Evolutionary conservation across 2,797 vertebrate genomes (phyloP), one percentile per base, ranked within the genome.

Genomic region (Leuciscus waleckii): DNA sequence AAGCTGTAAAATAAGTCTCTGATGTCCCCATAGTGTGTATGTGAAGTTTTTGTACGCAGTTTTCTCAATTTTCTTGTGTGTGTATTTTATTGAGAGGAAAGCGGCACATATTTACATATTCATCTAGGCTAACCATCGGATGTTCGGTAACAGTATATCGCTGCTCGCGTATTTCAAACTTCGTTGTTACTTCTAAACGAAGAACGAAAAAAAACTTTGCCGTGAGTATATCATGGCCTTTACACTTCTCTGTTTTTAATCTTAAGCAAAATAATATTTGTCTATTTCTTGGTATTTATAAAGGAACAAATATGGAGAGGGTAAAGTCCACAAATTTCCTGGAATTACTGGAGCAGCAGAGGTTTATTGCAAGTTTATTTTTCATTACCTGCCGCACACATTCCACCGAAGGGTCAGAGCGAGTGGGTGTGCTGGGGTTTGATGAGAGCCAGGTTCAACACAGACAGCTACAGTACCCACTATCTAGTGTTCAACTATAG

Each of bases 301-400:
- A 26, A 63, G 17, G 10, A 39, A 65, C 32, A 65, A 37, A 61
- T 58, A 65, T 49, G 8, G 35, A 63, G 65, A 43, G 74, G 26
- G 56, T 54, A 71, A 78, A 84, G 16, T 77, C 26, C 8, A 35
- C 21, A 79, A 29, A 77, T 63, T 73, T 85, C 75, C 78, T 77
- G n/a, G 69, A 85, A 81, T 41, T 49, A 73, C 14, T 39, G 58
- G 9, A 83, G 43, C 21, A 41, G 35, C 19, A 35, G 68, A 81
- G 41, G 46, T 71, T 84, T 68, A 37, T 56, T 37, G 46, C 10
- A 65, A n/a, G 9, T 87, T 81, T 67, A 26, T 77, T 84, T 84
- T 90, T 74, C 81, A 86, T 81, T 84, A 86, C 76, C 79, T 88
- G 83, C 67, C 78, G 2, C 68, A 79, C 69, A 84, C 54, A 87